phyloP scores from a whole-genome alignment of 2,113 vertebrate genomes.

The Hemichromis elongatus region DNA sequence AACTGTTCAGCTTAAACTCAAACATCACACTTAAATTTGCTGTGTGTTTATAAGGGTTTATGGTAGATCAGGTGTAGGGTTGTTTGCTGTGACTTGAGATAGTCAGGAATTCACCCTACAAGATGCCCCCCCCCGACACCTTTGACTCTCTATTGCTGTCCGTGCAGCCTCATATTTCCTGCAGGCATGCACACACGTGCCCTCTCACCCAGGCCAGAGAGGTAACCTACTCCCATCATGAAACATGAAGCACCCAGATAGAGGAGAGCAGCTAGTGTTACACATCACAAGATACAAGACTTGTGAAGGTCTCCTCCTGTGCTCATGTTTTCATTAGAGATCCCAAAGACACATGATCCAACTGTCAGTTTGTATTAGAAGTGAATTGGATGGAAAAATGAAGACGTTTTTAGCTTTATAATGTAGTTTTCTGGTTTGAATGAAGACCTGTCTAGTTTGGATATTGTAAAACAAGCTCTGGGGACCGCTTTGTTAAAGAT shows the following conservation, averaged over 20 bases:
- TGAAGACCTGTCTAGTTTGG: neutral
- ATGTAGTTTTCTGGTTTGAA: neutral
- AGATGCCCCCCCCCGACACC: neutral
- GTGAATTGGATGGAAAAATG: neutral
- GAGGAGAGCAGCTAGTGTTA: constrained; percentile 18
- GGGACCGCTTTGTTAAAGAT: neutral
- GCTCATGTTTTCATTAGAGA: constrained; percentile 2
- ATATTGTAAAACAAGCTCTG: neutral
- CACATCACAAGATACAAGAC: constrained; percentile 33
- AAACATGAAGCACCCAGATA: constrained; percentile 44
- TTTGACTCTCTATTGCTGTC: neutral
- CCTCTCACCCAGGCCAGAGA: neutral
- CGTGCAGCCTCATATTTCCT: constrained; percentile 8
- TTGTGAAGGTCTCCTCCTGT: constrained; percentile 1
- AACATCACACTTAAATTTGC: neutral
- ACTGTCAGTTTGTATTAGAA: neutral
- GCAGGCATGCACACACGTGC: neutral
- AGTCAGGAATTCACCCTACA: constrained; percentile 1
- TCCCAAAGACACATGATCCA: neutral
- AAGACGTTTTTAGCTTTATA: neutral
- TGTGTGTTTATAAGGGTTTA: neutral
- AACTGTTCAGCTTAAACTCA: neutral
- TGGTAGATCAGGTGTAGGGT: neutral
- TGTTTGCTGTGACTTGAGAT: neutral
- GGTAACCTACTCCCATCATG: constrained; percentile 51